phyloP scores from a whole-genome alignment of 2,888 invertebrate species.

The Oithona nana region DNA sequence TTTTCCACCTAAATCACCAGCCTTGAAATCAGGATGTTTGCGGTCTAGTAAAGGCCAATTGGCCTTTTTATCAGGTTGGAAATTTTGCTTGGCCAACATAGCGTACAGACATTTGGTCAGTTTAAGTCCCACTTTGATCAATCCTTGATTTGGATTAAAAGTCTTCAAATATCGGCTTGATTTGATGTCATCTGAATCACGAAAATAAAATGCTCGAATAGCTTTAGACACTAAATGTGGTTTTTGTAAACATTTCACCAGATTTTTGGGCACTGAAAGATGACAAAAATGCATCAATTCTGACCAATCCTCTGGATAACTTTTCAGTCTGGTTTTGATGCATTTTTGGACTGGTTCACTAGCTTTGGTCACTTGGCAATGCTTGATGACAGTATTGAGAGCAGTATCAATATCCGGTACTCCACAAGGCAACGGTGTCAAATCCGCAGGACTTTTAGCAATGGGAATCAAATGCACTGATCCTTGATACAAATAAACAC shows the following conservation, averaged over 20 bases:
- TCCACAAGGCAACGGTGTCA: constrained; percentile 8
- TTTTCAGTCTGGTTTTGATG: background rate
- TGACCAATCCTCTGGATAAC: background rate
- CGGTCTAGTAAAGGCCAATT: background rate
- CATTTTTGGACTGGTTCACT: background rate
- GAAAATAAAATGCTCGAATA: background rate
- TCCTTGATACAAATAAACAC: constrained; percentile 8
- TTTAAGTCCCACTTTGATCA: background rate
- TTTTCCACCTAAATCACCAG: background rate
- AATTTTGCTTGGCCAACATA: background rate
- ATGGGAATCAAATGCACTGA: constrained; percentile 4
- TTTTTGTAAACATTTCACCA: background rate
- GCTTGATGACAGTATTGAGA: background rate
- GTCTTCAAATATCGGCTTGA: background rate
- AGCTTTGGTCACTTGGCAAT: background rate
- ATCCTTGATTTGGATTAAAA: background rate
- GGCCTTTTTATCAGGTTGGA: constrained; percentile 4
- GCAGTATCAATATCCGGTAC: background rate
- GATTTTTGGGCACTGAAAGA: background rate
- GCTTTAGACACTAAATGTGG: constrained; percentile 3
- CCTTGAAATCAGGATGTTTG: background rate
- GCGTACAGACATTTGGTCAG: constrained; percentile 4
- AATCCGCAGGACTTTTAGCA: background rate
- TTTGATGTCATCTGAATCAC: background rate
- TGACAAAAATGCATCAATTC: background rate